Evolutionary conservation across 2,888 invertebrate species (phyloP).

Genomic region (Arge pagana): DNA sequence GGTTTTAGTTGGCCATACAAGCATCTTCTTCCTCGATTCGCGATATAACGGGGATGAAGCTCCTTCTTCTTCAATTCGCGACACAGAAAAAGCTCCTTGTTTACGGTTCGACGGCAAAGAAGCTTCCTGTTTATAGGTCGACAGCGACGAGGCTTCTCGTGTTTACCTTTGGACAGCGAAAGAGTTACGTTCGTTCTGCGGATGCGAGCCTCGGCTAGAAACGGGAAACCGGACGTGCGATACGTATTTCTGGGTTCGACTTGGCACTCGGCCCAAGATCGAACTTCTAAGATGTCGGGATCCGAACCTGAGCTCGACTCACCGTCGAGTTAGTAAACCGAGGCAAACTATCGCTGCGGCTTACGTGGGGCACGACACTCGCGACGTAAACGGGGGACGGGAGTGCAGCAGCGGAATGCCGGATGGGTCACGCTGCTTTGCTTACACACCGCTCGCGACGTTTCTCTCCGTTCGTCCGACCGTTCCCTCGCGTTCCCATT

Average conservation of each 20-base stretch:
- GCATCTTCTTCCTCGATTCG: too few species aligned
- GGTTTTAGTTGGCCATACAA: too few species aligned
- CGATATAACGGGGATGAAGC: too few species aligned
- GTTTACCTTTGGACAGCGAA: too few species aligned
- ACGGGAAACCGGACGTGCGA: background rate
- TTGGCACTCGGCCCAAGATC: background rate
- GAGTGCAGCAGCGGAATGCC: background rate
- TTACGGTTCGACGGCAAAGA: too few species aligned
- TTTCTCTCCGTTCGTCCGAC: background rate
- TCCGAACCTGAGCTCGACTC: constrained; percentile 35
- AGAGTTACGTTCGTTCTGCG: too few species aligned
- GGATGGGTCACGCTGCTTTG: constrained; percentile 5
- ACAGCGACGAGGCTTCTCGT: too few species aligned
- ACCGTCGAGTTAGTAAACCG: constrained; percentile 41
- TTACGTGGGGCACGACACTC: constrained; percentile 45
- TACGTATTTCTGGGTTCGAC: background rate
- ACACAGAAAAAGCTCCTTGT: too few species aligned
- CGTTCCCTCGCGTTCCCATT: too few species aligned
- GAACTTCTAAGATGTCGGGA: constrained; percentile 31
- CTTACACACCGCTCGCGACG: background rate
- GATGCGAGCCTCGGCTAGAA: too few species aligned
- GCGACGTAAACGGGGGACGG: constrained; percentile 34
- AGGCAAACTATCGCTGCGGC: constrained; percentile 48
- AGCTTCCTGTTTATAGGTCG: too few species aligned
- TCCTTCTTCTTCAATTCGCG: too few species aligned